Conservation (phyloP, 2,113 vertebrate species). For the Poecilia latipinna region DNA sequence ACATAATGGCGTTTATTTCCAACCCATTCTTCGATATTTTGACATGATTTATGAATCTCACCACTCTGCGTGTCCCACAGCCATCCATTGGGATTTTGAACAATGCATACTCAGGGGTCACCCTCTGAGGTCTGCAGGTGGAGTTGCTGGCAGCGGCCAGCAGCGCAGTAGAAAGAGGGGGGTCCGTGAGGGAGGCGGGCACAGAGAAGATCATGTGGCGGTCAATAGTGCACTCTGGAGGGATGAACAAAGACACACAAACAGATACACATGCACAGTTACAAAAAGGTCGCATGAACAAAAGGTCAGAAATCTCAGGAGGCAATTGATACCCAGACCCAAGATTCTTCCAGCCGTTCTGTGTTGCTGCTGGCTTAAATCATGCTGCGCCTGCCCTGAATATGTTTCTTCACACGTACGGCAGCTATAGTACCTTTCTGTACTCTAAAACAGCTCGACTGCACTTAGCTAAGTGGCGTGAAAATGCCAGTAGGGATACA, state of each 20-base stretch:
- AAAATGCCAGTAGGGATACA: slow-evolving; percentile 48
- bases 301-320: slow-evolving; percentile 70
- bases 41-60: slow-evolving; percentile 35
- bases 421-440: slow-evolving; percentile 29
- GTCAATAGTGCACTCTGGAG: slow-evolving; percentile 81
- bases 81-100: slow-evolving; percentile 81
- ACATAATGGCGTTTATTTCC: too few relatives aligned
- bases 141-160: slow-evolving; percentile 68
- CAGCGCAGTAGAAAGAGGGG: slow-evolving; percentile 70
- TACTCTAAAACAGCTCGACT: slow-evolving; percentile 37
- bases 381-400: slow-evolving; percentile 32
- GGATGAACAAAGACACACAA: slow-evolving; percentile 17
- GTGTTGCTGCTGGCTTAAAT: slow-evolving; percentile 49
- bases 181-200: slow-evolving; percentile 73
- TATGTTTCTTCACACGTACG: slow-evolving; percentile 36
- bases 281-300: slow-evolving; percentile 60
- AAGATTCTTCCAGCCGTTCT: slow-evolving; percentile 55
- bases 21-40: not conserved
- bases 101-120: slow-evolving; percentile 72
- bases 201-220: slow-evolving; percentile 82
- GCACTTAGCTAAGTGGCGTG: slow-evolving; percentile 38
- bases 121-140: slow-evolving; percentile 73
- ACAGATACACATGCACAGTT: slow-evolving; percentile 28
- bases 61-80: slow-evolving; percentile 77
- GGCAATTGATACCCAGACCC: slow-evolving; percentile 67